Evolutionary conservation across 1,140 invertebrate species (phyloP), one percentile per base, ranked within the genome.

Genomic region (Tetramorium parvispinum): DNA sequence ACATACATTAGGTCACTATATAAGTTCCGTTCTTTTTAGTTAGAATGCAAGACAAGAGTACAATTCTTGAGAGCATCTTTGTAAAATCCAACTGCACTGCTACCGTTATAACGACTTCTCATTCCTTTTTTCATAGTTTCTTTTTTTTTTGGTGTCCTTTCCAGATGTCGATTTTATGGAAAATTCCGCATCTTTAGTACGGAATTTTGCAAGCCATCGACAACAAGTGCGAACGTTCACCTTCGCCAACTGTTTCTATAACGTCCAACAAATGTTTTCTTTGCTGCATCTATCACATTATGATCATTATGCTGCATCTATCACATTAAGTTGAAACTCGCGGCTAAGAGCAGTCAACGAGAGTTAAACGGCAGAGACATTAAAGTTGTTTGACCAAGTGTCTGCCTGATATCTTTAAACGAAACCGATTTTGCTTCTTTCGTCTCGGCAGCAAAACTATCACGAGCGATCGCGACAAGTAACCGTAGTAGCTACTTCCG

Each of bases 141-240:
- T 70, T 49, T 71, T 3, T 70, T 71, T 71, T 59, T 75, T n/a
- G n/a, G 13, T 10, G 18, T 8, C 21, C 16, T 24, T 24, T 40
- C 13, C 16, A 11, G 37, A 55, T 57, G 21, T 76, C 40, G 32
- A 40, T 21, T 75, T 55, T 2, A 11, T 24, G 65, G n/a, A 46
- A 68, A 68, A 68, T 68, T 68, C 40, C 4, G 37, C 24, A 59
- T 16, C 13, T 53, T 7, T 8, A 71, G 46, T 53, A 55, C 6
- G 51, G 51, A 43, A 76, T 76, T 76, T 59, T 59, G 13, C 71
- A 49, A 51, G 24, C 43, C 68, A 21, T 75, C 49, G 18, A 75
- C 51, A 37, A 24, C 51, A 76, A 53, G 21, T 59, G 53, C 21
- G 8, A 76, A 24, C 37, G 32, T 55, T 76, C 11, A 76, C 16